Evolutionary conservation across 2,797 vertebrate genomes (phyloP), one percentile per base, ranked within the genome.

Genomic region (Bufotes viridis): DNA sequence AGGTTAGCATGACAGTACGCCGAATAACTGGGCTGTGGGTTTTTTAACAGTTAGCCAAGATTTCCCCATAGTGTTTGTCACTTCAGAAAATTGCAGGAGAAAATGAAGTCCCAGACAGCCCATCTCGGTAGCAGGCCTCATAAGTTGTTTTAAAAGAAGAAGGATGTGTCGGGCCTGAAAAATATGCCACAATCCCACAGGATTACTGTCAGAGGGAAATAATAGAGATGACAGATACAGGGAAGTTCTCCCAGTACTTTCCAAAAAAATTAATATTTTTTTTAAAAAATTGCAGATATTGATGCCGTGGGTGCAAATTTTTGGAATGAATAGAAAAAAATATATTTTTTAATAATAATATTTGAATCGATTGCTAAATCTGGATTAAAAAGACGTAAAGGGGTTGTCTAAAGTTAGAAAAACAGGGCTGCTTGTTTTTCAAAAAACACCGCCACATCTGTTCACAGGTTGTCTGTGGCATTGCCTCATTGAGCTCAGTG

Each of bases 11-110:
- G 94, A 95, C 94, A 95, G 93, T 94, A 94, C 93, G 94, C 94
- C 93, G 95, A 95, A 95, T 95, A 95, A 94, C 91, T 93, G 92
- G 86, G 91, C 91, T 93, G 92, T 91, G 92, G 92, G 88, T 90
- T 94, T 93, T 93, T 91, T 89, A 95, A 94, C 92, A 92, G 92
- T 94, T 94, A 94, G 92, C 92, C 91, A 90, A 95, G 93, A 96
- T 96, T 96, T 96, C 95, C 95, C 95, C 90, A 92, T 93, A 95
- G 95, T 94, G 94, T 94, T 94, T 95, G 94, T 95, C 93, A 94
- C 92, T 96, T 95, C 89, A 93, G 92, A 94, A 95, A 95, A 95
- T 94, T 93, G 92, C 94, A 93, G 91, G 92, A 92, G 90, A 92
- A 93, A 95, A 94, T 93, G 92, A 94, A 92, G 92, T 95, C 93